Conservation (phyloP, 1,140 invertebrate genomes). For the Sweltsa coloradensis region DNA sequence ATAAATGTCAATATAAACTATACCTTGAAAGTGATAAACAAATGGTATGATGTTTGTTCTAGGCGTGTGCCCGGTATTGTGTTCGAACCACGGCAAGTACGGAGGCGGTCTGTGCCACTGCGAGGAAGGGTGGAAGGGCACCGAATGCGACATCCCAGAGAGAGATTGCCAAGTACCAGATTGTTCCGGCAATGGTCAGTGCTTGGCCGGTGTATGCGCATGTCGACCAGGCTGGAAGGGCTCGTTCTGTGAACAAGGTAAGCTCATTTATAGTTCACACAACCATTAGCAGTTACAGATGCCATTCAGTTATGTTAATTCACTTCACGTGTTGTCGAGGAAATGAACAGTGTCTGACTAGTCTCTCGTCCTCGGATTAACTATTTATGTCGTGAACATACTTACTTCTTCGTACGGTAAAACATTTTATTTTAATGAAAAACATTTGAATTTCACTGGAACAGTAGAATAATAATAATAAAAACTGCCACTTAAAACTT, state of each 20-base stretch:
- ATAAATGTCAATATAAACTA: no score
- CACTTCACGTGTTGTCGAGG: no score
- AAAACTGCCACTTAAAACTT: no score
- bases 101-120: conserved; percentile 91
- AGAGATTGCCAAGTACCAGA: conserved; percentile 84
- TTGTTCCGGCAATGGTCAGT: conserved; percentile 83
- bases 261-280: conserved; percentile 32
- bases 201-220: conserved; percentile 75
- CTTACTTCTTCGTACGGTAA: no score
- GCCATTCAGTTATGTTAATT: neutral
- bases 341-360: no score
- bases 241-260: conserved; percentile 68
- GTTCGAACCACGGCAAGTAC: conserved; percentile 92
- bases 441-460: no score
- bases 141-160: conserved; percentile 86
- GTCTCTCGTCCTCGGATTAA: no score
- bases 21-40: no score
- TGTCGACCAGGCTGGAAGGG: conserved; percentile 87
- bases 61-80: conserved; percentile 94
- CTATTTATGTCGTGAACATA: no score
- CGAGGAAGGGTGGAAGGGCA: conserved; percentile 92
- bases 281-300: no score
- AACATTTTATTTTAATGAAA: no score
- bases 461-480: no score
- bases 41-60: conserved; percentile 20